Base-by-base conservation (phyloP, 2,797 vertebrate species). In the Myotis pilosus region DNA sequence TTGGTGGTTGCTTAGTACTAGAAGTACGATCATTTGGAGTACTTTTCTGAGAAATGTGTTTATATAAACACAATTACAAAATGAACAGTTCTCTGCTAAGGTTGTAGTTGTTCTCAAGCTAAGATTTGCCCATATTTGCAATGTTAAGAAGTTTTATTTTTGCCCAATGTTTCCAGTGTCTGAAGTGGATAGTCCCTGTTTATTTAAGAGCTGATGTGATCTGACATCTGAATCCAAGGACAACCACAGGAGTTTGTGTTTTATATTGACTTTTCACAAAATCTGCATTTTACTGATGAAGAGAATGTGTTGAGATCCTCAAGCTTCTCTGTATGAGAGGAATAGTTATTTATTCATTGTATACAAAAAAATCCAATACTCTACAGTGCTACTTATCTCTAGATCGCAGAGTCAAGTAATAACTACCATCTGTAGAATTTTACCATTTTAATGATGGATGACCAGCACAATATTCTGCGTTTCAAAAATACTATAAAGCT, bases 191-290 rank as follows among this genome's bases (percentile, higher is more conserved):
- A 79, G 8, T 53, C 91, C 74, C 86, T 92, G n/a, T 90, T 93
- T 74, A 83, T 44, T 92, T 53, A 94, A 88, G 12, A 88, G 36
- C 33, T 85, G 13, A 80, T 91, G 38, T 83, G 51, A 91, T 85
- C 68, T 95, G 60, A 89, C 28, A 87, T 80, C 41, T 91, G 60
- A 96, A 85, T 92, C n/a, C 60, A 89, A 95, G 55, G 71, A 60
- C 23, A 85, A 47, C 12, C 72, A 87, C 3, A 74, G 38, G 55
- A 95, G 55, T 94, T 84, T 92, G 9, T 55, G 13, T 91, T 87
- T 92, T 66, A 87, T 87, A 82, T 41, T 89, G 89, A 92, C 53
- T 93, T 96, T 93, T 93, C 20, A 95, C 30, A 96, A 94, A 91
- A 95, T 96, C 8, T 93, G 38, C 55, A 92, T 84, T 96, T 92